Percentiles rank a stretch among this genome's conserved stretches.
Evolutionary conservation across 1,140 invertebrate genomes (phyloP).

Genomic region (Apis laboriosa): DNA sequence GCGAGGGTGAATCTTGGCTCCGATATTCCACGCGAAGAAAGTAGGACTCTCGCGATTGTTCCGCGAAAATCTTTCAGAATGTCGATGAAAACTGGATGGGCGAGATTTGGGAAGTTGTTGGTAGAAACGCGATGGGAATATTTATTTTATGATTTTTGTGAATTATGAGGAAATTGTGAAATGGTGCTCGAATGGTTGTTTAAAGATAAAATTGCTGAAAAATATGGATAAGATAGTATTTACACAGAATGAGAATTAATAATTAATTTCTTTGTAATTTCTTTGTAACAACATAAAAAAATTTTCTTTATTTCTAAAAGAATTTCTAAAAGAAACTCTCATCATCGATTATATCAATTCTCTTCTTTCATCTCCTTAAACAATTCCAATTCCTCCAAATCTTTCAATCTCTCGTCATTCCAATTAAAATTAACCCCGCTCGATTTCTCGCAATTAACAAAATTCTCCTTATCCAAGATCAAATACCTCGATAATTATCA

Average conservation of each 20-base stretch:
- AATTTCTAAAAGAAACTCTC: too few species aligned
- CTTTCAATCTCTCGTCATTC: not conserved
- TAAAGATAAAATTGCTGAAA: too few species aligned
- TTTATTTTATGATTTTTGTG: too few species aligned
- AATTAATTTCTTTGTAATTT: too few species aligned
- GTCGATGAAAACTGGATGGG: not conserved
- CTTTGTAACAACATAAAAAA: too few species aligned
- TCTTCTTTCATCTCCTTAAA: not conserved
- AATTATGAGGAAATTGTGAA: too few species aligned
- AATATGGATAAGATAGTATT: too few species aligned
- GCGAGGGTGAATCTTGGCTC: conserved; percentile 21
- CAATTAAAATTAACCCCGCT: conserved; percentile 17
- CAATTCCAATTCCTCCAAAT: not conserved
- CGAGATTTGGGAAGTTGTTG: not conserved
- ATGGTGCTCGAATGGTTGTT: too few species aligned
- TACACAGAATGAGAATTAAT: too few species aligned
- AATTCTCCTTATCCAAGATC: not conserved
- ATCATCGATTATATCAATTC: not conserved
- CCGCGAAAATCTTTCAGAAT: not conserved
- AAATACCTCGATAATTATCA: not conserved
- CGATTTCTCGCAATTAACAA: conserved; percentile 13
- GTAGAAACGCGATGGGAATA: too few species aligned
- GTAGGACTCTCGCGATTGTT: not conserved
- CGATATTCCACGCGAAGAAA: not conserved
- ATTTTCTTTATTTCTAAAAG: not conserved